Percentiles rank a stretch among this genome's conserved stretches.
phyloP scores from a whole-genome alignment of 2,888 invertebrate species.

The Brachycybe producta region DNA sequence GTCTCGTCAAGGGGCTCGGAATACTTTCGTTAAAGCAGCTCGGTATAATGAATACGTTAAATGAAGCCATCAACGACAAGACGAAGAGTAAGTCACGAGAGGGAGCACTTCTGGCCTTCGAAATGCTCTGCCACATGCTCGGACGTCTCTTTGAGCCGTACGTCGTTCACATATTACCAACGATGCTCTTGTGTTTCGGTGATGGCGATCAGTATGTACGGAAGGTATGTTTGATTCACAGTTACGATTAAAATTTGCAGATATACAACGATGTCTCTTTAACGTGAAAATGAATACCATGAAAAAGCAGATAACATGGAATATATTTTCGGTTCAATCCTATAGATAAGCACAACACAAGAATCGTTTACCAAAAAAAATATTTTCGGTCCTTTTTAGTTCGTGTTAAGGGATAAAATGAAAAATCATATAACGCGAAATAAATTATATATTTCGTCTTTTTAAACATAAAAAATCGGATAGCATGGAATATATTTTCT shows the following conservation, averaged over 20 bases:
- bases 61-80: conserved; percentile 89
- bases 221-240: conserved; percentile 39
- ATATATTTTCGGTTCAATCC: conserved; percentile 8
- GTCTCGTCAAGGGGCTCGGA: conserved; percentile 87
- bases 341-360: too few relatives aligned
- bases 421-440: too few relatives aligned
- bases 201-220: conserved; percentile 88
- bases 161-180: conserved; percentile 91
- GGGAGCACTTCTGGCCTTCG: conserved; percentile 92
- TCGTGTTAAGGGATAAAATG: too few relatives aligned
- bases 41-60: conserved; percentile 87
- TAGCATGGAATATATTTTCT: too few relatives aligned
- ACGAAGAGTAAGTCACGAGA: conserved; percentile 88
- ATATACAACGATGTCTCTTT: too few relatives aligned
- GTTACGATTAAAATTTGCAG: too few relatives aligned
- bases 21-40: conserved; percentile 87
- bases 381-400: too few relatives aligned
- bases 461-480: too few relatives aligned
- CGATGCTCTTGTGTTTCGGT: conserved; percentile 87
- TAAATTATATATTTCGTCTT: too few relatives aligned
- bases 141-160: conserved; percentile 97
- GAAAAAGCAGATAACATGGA: too few relatives aligned
- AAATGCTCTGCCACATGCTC: conserved; percentile 87
- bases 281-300: too few relatives aligned
- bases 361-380: too few relatives aligned